Conservation (phyloP, 1,140 invertebrate species). For the Limonius californicus region DNA sequence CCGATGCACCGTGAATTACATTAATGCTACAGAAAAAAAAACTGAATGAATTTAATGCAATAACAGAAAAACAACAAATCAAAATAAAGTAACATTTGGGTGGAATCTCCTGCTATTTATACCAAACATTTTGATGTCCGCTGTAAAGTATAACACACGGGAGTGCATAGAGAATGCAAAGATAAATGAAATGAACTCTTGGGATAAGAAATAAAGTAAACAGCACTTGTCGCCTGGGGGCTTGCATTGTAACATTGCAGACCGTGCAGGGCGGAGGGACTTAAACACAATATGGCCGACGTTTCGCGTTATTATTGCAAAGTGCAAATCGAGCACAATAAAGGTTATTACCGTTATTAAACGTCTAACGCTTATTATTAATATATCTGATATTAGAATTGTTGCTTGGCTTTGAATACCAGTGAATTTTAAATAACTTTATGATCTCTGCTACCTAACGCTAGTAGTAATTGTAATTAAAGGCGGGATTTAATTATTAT, state of each 20-base stretch:
- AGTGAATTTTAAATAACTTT: not conserved
- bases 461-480: too few relatives aligned
- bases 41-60: too few relatives aligned
- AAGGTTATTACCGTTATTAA: conserved; percentile 30
- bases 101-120: too few relatives aligned
- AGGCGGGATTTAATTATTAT: not conserved
- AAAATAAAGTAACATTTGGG: too few relatives aligned
- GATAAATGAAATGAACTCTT: conserved; percentile 38
- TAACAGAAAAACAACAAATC: too few relatives aligned
- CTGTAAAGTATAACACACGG: conserved; percentile 22
- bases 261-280: conserved; percentile 22
- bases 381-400: not conserved
- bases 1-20: too few relatives aligned
- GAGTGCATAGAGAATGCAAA: conserved; percentile 29
- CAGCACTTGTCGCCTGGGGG: conserved; percentile 36
- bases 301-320: conserved; percentile 19
- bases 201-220: conserved; percentile 39
- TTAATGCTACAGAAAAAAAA: too few relatives aligned
- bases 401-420: not conserved
- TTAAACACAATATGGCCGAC: conserved; percentile 28
- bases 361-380: not conserved
- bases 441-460: too few relatives aligned
- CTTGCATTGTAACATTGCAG: conserved; percentile 34
- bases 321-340: conserved; percentile 7
- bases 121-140: conserved; percentile 16